Conservation (phyloP, 1,140 invertebrate species). For the Brachionus sp. region DNA sequence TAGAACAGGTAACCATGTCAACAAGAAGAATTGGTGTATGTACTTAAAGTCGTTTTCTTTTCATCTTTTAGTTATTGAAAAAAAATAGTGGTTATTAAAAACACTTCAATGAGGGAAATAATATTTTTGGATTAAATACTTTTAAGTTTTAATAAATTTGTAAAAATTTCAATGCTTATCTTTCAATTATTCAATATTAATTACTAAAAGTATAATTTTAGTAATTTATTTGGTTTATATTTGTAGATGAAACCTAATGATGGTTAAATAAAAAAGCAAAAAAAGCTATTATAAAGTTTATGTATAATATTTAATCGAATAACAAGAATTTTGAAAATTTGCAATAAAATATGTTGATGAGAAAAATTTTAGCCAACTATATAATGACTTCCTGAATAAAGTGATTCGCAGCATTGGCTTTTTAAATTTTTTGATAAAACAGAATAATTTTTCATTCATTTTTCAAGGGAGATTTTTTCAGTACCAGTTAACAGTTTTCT, state of each 20-base stretch:
- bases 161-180: neutral
- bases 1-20: neutral
- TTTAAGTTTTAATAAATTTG: neutral
- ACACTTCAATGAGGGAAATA: neutral
- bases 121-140: neutral
- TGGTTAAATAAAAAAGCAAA: neutral
- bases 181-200: neutral
- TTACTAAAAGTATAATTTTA: neutral
- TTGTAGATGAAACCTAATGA: neutral
- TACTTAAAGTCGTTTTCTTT: neutral
- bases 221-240: neutral
- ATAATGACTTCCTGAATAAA: too few relatives aligned
- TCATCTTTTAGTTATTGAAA: neutral
- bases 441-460: too few relatives aligned
- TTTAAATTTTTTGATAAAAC: too few relatives aligned
- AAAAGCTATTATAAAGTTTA: neutral
- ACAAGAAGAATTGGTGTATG: neutral
- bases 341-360: too few relatives aligned
- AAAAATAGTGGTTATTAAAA: neutral
- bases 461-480: too few relatives aligned
- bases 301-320: too few relatives aligned
- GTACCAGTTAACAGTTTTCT: too few relatives aligned
- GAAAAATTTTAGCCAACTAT: too few relatives aligned
- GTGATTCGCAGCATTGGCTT: too few relatives aligned
- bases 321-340: too few relatives aligned